These are phyloP conservation scores for Oryctes rhinoceros DNA, from an alignment of 1,140 invertebrate genomes.

Conservation along the genomic window DNA sequence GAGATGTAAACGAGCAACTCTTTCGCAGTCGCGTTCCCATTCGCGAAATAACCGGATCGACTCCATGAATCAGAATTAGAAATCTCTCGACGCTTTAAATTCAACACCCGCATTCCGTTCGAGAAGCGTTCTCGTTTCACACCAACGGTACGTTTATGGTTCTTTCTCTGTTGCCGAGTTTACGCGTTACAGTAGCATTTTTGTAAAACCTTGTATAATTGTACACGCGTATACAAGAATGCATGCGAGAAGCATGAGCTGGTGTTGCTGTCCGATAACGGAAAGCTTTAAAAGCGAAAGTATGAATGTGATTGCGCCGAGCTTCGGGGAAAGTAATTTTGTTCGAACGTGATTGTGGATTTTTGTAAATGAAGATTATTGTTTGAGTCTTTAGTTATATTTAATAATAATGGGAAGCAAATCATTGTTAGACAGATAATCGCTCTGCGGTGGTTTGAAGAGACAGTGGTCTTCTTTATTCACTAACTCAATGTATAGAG, in stretches of 20 bases:
- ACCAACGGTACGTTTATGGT: background rate
- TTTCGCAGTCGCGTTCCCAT: background rate
- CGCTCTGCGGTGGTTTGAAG: no score
- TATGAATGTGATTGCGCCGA: no score
- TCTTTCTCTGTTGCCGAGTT: background rate
- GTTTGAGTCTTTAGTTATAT: no score
- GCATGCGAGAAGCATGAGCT: background rate
- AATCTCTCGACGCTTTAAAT: background rate
- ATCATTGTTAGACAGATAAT: no score
- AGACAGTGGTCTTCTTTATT: no score
- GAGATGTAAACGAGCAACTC: background rate
- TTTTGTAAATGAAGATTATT: no score
- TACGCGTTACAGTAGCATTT: background rate
- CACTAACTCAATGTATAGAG: no score
- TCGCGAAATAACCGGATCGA: constrained; percentile 8
- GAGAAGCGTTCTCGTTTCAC: background rate
- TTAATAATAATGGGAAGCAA: no score
- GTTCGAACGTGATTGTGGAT: no score
- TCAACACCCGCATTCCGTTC: constrained; percentile 2
- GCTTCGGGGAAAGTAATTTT: no score
- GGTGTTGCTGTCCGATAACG: no score
- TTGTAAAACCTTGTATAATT: background rate
- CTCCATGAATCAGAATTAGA: constrained; percentile 12
- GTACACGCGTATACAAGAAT: background rate
- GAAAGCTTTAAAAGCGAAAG: no score